Evolutionary conservation across 2,888 invertebrate species (phyloP).

Genomic region (Cactoblastis cactorum): DNA sequence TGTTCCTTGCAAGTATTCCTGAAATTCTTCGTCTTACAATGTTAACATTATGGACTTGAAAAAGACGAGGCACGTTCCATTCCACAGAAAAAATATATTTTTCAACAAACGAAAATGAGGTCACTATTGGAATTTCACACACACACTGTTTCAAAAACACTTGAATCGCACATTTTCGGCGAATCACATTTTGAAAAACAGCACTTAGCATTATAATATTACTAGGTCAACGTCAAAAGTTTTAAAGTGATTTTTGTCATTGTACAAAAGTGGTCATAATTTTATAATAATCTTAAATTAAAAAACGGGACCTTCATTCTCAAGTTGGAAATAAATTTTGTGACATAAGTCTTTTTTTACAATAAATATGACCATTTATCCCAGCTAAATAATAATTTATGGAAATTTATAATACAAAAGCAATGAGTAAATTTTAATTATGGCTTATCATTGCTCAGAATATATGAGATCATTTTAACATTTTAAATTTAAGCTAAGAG

Average conservation of each 20-base stretch:
- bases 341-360: not conserved
- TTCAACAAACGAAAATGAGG: no score
- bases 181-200: no score
- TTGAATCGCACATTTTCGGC: no score
- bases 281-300: not conserved
- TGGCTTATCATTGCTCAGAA: constrained; percentile 13
- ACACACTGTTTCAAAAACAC: no score
- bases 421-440: constrained; percentile 51
- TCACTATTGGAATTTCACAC: no score
- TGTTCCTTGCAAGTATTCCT: no score
- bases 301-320: not conserved
- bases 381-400: constrained; percentile 38
- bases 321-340: not conserved
- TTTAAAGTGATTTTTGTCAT: not conserved
- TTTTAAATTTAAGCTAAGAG: not conserved
- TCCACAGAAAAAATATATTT: no score
- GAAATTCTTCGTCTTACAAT: no score
- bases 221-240: not conserved
- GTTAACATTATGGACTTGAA: no score
- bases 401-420: constrained; percentile 35
- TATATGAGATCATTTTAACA: constrained; percentile 13
- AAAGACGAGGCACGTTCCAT: no score
- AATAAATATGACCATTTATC: not conserved
- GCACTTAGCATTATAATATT: not conserved
- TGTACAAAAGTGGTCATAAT: not conserved